Evolutionary conservation across 2,113 vertebrate genomes (phyloP).

Genomic region (Hemiscyllium ocellatum): DNA sequence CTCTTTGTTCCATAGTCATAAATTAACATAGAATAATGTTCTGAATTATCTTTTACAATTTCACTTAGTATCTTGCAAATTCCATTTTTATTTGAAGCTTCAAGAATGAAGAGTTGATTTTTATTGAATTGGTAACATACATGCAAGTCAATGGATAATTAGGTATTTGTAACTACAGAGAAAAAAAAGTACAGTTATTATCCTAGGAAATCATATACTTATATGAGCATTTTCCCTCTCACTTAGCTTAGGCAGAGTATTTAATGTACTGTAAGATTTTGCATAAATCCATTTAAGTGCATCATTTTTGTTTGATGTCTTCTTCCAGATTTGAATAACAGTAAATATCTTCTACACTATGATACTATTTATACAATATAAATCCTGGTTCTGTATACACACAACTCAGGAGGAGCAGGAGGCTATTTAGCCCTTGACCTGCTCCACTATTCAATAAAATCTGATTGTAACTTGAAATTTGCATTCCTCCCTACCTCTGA

Average conservation of each 20-base stretch:
- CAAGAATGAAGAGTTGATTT: not conserved
- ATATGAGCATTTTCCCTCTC: not conserved
- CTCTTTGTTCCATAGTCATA: not conserved
- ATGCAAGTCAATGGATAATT: not conserved
- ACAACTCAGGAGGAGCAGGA: no score
- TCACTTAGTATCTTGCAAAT: not conserved
- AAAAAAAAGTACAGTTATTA: not conserved
- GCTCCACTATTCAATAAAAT: no score
- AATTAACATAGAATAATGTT: not conserved
- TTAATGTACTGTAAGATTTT: not conserved
- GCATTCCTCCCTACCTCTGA: no score
- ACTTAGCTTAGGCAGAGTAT: not conserved
- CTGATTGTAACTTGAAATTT: no score
- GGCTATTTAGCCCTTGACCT: no score
- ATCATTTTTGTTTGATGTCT: not conserved
- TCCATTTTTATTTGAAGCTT: not conserved
- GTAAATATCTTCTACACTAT: not conserved
- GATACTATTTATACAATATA: not conserved
- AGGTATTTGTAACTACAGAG: not conserved
- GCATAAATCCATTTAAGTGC: not conserved
- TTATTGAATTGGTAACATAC: not conserved
- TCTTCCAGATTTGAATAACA: conserved; percentile 7
- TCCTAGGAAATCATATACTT: not conserved
- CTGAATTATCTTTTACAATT: not conserved
- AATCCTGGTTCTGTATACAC: not conserved